phyloP scores from a whole-genome alignment of 2,888 invertebrate genomes.

The Trilocha varians region DNA sequence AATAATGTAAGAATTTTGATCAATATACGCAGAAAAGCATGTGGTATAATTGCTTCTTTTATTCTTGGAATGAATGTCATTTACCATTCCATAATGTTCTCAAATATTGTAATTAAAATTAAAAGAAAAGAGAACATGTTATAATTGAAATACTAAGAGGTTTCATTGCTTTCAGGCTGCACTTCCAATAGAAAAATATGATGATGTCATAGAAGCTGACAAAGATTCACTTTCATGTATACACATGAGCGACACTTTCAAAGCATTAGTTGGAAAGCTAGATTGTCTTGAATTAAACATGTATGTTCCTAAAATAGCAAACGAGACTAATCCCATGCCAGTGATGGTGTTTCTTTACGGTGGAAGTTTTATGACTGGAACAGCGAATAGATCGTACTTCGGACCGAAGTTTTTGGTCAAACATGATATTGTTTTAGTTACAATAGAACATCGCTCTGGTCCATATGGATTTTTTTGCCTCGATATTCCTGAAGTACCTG shows the following conservation, averaged over 20 bases:
- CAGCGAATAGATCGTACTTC: constrained; percentile 15
- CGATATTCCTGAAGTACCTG: constrained; percentile 35
- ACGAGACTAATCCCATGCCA: constrained; percentile 18
- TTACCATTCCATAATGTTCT: too few relatives aligned
- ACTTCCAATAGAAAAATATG: too few relatives aligned
- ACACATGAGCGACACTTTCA: constrained; percentile 21
- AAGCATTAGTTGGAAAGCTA: constrained; percentile 17
- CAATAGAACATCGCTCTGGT: constrained; percentile 35
- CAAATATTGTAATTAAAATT: too few relatives aligned
- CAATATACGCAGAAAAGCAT: too few relatives aligned
- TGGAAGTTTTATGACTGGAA: constrained; percentile 30
- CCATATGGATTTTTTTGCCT: constrained; percentile 45
- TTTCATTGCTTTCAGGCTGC: too few relatives aligned
- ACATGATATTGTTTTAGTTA: constrained; percentile 31
- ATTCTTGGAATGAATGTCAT: too few relatives aligned
- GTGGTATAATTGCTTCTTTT: too few relatives aligned
- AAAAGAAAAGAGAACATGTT: too few relatives aligned
- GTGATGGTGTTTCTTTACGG: constrained; percentile 42
- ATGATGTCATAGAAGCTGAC: constrained; percentile 22
- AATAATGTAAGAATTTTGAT: too few relatives aligned
- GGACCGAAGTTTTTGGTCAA: constrained; percentile 30
- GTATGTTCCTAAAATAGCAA: constrained; percentile 57
- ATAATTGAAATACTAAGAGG: too few relatives aligned
- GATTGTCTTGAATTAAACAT: constrained; percentile 27
- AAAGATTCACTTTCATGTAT: constrained; percentile 27